A percentile compares a stretch with the other conserved stretches of the same genome.
Evolutionary conservation across 2,888 invertebrate genomes (phyloP).

Genomic region (Idaea straminata): DNA sequence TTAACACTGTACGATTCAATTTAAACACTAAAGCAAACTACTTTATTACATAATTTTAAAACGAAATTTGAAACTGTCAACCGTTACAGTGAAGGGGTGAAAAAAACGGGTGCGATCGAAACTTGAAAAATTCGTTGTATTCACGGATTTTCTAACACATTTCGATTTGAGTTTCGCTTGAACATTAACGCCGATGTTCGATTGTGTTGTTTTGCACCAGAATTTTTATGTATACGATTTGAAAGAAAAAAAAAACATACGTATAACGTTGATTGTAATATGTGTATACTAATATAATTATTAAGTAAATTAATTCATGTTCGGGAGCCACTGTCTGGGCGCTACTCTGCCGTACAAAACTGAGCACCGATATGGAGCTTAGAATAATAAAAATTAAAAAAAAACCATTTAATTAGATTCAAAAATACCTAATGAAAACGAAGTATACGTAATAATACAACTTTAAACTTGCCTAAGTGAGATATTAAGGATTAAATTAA

Average conservation of each 20-base stretch:
- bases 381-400: slow-evolving; percentile 49
- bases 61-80: slow-evolving; percentile 36
- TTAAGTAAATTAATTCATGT: slow-evolving; percentile 60
- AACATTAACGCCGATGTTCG: slow-evolving; percentile 65
- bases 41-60: slow-evolving; percentile 31
- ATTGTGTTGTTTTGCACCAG: slow-evolving; percentile 69
- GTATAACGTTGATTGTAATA: slow-evolving; percentile 79
- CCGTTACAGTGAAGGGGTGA: slow-evolving; percentile 77
- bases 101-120: slow-evolving; percentile 60
- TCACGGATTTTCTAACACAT: slow-evolving; percentile 24
- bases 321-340: slow-evolving; percentile 44
- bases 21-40: slow-evolving; percentile 43
- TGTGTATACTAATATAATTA: slow-evolving; percentile 76
- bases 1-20: slow-evolving; percentile 73
- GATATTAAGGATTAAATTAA: slow-evolving; percentile 74
- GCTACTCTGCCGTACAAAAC: slow-evolving; percentile 36
- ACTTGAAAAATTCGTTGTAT: slow-evolving; percentile 37
- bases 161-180: slow-evolving; percentile 27
- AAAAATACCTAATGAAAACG: slow-evolving; percentile 74
- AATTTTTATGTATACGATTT: slow-evolving; percentile 78
- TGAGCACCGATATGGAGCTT: slow-evolving; percentile 68
- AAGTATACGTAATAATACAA: slow-evolving; percentile 79
- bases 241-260: slow-evolving; percentile 69
- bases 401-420: slow-evolving; percentile 59
- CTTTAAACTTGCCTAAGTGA: slow-evolving; percentile 80